Base-by-base conservation (phyloP, 92 coral and sea anemone species). In the Scolanthus callimorphus region DNA sequence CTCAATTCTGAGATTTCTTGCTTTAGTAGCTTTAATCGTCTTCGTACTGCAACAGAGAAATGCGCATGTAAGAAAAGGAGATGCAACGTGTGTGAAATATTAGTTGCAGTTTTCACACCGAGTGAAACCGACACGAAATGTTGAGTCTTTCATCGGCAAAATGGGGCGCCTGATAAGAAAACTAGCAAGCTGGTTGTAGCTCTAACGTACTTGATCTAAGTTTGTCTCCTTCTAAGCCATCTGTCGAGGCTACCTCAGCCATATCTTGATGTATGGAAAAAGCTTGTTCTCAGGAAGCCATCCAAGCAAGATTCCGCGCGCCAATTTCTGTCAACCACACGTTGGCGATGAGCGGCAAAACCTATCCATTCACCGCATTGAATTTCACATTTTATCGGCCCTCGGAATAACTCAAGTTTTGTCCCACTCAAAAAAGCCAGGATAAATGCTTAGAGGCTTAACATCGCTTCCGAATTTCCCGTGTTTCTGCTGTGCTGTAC, bases 1-100 rank as follows among this genome's bases (percentile, higher is more conserved):
- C 98, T 88, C 31, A 79, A 82, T 17, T 92, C 94, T 3, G 98
- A 92, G 25, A 92, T 92, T 54, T 88, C 84, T 21, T 73, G 81
- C 60, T 92, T 92, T 27, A 92, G 84, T 26, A 61, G 51, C 77
- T 85, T 83, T 20, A 92, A 81, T 51, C 87, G 78, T 27, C 85
- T 82, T 43, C 85, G 96, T 26, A 92, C 98, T 92, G 82, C 37
- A 55, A 37, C n/a, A n/a, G n/a, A n/a, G n/a, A n/a, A n/a, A n/a
- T n/a, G n/a, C n/a, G n/a, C n/a, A n/a, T n/a, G n/a, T n/a, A n/a
- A n/a, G n/a, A n/a, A n/a, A n/a, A n/a, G n/a, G n/a, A n/a, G n/a
- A n/a, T n/a, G n/a, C n/a, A n/a, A n/a, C n/a, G n/a, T n/a, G n/a
- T n/a, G n/a, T n/a, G n/a, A n/a, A n/a, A n/a, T n/a, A n/a, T n/a